Evolutionary conservation across 2,888 invertebrate species (phyloP).

Genomic region (Leucozona laternaria): DNA sequence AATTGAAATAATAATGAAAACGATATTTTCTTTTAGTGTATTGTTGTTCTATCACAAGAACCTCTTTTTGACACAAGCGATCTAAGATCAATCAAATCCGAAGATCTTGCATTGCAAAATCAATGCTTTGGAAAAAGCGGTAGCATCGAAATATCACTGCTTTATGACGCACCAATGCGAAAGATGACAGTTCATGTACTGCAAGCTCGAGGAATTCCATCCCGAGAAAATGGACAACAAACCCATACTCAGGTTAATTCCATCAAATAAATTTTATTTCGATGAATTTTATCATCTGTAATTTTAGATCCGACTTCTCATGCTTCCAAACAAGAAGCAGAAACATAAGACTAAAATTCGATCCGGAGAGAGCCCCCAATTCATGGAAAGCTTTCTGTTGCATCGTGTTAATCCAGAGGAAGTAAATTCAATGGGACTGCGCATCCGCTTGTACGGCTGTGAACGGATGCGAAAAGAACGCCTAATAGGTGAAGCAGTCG

Average conservation of each 20-base stretch:
- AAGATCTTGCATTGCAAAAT: constrained; percentile 84
- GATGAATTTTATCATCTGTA: neutral
- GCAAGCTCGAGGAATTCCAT: constrained; percentile 92
- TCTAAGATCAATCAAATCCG: constrained; percentile 83
- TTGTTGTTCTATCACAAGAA: constrained; percentile 84
- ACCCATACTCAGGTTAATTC: constrained; percentile 87
- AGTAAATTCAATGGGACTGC: constrained; percentile 95
- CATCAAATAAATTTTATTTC: neutral
- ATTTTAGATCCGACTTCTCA: constrained; percentile 91
- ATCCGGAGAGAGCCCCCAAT: constrained; percentile 95
- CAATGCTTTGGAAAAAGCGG: constrained; percentile 86
- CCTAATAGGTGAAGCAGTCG: constrained; percentile 94
- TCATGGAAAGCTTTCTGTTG: constrained; percentile 95
- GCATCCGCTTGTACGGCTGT: constrained; percentile 95
- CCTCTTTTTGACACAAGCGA: constrained; percentile 84
- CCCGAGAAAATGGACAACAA: constrained; percentile 88
- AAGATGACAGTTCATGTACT: constrained; percentile 96
- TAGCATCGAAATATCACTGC: constrained; percentile 93
- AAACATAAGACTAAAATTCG: constrained; percentile 97
- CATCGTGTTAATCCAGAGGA: constrained; percentile 97
- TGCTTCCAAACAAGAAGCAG: constrained; percentile 96
- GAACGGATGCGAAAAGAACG: constrained; percentile 96
- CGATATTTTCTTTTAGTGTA: constrained; percentile 82
- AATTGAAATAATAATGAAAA: neutral
- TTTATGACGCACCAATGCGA: constrained; percentile 95